Base-by-base conservation (phyloP, 2,113 vertebrate species). In the Erpornis zantholeuca region DNA sequence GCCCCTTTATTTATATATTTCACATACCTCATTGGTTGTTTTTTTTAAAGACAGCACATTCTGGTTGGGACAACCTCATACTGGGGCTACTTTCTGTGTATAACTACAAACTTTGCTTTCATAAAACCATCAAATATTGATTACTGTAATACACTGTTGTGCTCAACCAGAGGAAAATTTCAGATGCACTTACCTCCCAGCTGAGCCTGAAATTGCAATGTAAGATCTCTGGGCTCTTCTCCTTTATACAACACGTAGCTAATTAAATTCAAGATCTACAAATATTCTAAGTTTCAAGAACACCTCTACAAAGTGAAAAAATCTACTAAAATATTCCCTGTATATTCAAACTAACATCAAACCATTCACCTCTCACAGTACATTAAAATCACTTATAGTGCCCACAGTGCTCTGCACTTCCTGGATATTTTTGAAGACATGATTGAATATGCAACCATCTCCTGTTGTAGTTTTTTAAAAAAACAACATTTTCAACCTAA, bases 211-310 rank as follows among this genome's bases (percentile, higher is more conserved):
- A 59, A 69, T 10, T 82, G 75, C 91, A 85, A 12, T 31, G 65
- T 66, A 49, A 66, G 56, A 83, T 60, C 88, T 90, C 6, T 53
- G 68, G 69, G 69, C 61, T 88, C 72, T 60, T 90, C 92, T 50
- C 78, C 29, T 52, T 76, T 92, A 20, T 63, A 88, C 49, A 82
- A 94, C 44, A 79, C 0, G 2, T 21, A 81, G 45, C 61, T 93
- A 72, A 84, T 38, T 38, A 80, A 88, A 54, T 92, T 82, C 60
- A 77, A 88, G 57, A 71, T 45, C 72, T 96, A 89, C 60, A 91
- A 86, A 75, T 81, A 73, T n/a, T 87, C 75, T 49, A 91, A 90
- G 40, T 73, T 90, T 80, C 72, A 91, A 88, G 50, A 95, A 82
- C 54, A 76, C 25, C 61, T 82, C 63, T 90, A 84, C 49, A 82